These are phyloP conservation scores for Archivesica marissinica DNA, from an alignment of 1,140 invertebrate species.

Conservation along the genomic window DNA sequence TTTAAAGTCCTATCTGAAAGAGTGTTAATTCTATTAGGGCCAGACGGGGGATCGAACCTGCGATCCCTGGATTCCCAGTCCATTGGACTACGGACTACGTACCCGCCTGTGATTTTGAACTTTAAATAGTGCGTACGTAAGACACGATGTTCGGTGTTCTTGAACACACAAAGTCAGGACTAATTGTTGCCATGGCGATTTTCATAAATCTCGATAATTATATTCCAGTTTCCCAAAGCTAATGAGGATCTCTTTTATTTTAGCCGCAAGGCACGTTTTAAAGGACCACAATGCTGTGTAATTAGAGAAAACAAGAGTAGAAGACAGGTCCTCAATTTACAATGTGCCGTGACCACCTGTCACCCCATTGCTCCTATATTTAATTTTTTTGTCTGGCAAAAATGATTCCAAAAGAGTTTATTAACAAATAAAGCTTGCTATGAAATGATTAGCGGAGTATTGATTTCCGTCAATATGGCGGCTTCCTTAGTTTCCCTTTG, in stretches of 20 bases:
- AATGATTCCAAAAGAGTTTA: constrained; percentile 51
- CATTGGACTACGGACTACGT: too few species aligned
- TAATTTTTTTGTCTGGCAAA: constrained; percentile 27
- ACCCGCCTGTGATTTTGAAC: too few species aligned
- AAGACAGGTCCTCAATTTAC: constrained; percentile 41
- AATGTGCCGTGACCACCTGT: constrained; percentile 54
- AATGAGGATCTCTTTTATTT: constrained; percentile 18
- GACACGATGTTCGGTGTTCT: too few species aligned
- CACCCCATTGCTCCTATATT: constrained; percentile 8
- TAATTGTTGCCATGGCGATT: constrained; percentile 38
- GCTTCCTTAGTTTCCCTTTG: too few species aligned
- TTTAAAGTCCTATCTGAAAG: too few species aligned
- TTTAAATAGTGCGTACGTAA: too few species aligned
- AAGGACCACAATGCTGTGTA: constrained; percentile 22
- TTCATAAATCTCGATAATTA: constrained; percentile 33
- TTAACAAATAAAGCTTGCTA: constrained; percentile 42
- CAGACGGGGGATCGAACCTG: too few species aligned
- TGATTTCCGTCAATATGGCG: too few species aligned
- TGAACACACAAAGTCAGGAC: not conserved
- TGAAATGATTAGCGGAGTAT: constrained; percentile 37
- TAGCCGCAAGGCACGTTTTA: constrained; percentile 48
- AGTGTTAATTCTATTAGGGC: too few species aligned
- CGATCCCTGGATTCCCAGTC: too few species aligned
- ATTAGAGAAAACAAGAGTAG: constrained; percentile 59
- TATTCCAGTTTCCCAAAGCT: not conserved